phyloP scores from a whole-genome alignment of 2,113 vertebrate genomes.

The Amblyornis subalaris region DNA sequence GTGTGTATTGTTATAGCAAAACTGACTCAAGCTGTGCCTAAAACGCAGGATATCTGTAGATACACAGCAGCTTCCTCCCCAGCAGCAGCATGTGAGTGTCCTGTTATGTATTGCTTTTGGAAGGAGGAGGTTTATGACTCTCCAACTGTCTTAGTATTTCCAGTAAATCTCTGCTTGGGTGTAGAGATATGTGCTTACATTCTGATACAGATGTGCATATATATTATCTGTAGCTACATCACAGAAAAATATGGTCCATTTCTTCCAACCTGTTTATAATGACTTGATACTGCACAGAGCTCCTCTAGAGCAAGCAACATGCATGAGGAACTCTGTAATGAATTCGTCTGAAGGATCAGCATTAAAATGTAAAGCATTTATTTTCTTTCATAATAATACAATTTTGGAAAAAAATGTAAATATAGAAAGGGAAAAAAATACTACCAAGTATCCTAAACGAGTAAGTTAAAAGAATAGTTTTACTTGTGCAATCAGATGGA shows the following conservation, averaged over 20 bases:
- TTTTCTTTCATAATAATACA: neutral
- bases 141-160: neutral
- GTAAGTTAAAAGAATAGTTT: neutral
- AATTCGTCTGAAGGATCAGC: neutral
- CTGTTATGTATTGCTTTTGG: neutral
- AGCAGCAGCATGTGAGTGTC: neutral
- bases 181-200: neutral
- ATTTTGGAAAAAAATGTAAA: neutral
- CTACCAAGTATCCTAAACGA: neutral
- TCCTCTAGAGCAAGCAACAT: neutral
- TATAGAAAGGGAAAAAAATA: neutral
- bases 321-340: neutral
- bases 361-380: neutral
- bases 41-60: neutral
- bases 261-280: neutral
- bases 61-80: neutral
- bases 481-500: neutral
- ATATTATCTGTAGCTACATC: neutral
- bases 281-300: neutral
- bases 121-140: neutral
- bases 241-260: neutral
- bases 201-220: fast-evolving
- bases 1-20: neutral
- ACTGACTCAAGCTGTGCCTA: neutral
- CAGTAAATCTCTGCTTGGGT: neutral